Evolutionary conservation across 23 tunicate genomes (phyloP).

Genomic region (Halocynthia roretzi): DNA sequence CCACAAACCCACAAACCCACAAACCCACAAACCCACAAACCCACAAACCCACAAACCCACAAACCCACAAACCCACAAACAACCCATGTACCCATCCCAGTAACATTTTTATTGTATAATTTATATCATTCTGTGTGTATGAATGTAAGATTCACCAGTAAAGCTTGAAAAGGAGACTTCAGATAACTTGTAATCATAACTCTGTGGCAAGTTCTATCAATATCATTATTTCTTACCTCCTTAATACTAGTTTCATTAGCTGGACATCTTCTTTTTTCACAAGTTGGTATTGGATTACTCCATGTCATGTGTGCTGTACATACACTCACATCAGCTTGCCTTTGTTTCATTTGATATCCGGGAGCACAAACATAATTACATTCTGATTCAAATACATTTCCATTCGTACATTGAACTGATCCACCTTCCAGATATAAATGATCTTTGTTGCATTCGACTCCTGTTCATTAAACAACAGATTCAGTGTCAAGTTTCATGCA

Average conservation of each 20-base stretch:
- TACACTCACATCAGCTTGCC: conserved; percentile 25
- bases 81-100: too few relatives aligned
- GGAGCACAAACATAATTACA: conserved; percentile 44
- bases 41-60: too few relatives aligned
- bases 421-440: conserved; percentile 39
- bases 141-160: too few relatives aligned
- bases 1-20: too few relatives aligned
- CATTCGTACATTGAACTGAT: conserved; percentile 36
- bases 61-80: too few relatives aligned
- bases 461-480: conserved; percentile 6
- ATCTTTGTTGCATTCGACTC: conserved; percentile 31
- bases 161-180: too few relatives aligned
- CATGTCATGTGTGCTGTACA: conserved; percentile 29
- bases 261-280: conserved; percentile 52
- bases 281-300: conserved; percentile 37
- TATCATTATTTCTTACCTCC: conserved; percentile 20
- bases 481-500: too few relatives aligned
- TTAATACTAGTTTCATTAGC: conserved; percentile 45
- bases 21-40: too few relatives aligned
- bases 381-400: conserved; percentile 35
- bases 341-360: conserved; percentile 75
- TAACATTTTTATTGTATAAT: too few relatives aligned
- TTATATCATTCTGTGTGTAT: too few relatives aligned
- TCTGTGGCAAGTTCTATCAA: neutral
- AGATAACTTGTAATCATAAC: too few relatives aligned